phyloP scores from a whole-genome alignment of 2,113 vertebrate species.

The Pseudorasbora parva region DNA sequence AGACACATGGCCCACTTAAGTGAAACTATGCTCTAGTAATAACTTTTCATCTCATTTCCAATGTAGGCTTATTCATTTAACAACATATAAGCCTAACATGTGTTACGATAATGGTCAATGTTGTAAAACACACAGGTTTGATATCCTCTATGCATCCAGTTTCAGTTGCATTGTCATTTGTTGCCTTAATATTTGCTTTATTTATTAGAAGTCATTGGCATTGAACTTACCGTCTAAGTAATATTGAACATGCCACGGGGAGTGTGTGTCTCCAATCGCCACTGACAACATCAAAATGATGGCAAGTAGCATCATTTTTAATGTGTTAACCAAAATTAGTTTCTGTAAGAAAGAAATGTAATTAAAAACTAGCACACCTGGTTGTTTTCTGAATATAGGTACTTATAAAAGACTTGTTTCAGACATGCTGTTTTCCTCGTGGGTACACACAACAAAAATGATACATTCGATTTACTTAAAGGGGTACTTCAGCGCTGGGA shows the following conservation, averaged over 20 bases:
- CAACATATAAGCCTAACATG: neutral
- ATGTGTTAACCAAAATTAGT: neutral
- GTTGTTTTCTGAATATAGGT: neutral
- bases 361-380: neutral
- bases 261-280: conserved; percentile 54
- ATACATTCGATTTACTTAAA: too few relatives aligned
- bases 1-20: neutral
- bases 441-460: too few relatives aligned
- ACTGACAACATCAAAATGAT: conserved; percentile 61
- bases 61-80: neutral
- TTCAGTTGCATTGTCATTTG: neutral
- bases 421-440: too few relatives aligned
- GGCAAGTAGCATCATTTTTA: conserved; percentile 61
- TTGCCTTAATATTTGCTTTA: neutral
- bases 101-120: too few relatives aligned
- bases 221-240: conserved; percentile 63
- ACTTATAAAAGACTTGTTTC: neutral
- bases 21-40: neutral
- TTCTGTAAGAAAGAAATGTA: neutral
- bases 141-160: neutral
- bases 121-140: too few relatives aligned
- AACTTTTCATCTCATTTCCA: neutral
- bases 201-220: neutral
- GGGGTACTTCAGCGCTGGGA: too few relatives aligned
- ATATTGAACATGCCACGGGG: conserved; percentile 34